Evolutionary conservation across 2,888 invertebrate species (phyloP).

Genomic region (Pherbina coryleti): DNA sequence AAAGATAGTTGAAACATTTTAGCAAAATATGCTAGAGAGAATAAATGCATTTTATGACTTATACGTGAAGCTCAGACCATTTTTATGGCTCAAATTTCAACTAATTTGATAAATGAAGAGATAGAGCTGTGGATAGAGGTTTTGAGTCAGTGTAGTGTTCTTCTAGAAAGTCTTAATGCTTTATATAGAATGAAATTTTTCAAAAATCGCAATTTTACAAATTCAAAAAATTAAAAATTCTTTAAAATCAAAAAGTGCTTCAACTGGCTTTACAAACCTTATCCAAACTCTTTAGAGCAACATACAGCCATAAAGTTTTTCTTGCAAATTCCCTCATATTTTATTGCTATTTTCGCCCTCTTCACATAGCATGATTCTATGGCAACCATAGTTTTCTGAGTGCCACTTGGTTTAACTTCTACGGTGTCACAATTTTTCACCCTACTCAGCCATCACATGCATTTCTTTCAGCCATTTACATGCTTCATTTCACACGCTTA

Average conservation of each 20-base stretch:
- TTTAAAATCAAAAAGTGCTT: too few relatives aligned
- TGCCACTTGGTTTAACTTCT: not conserved
- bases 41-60: too few relatives aligned
- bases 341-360: not conserved
- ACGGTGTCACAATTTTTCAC: not conserved
- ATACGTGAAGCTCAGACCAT: not conserved
- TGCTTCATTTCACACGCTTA: constrained; percentile 32
- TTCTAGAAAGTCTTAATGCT: too few relatives aligned
- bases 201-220: too few relatives aligned
- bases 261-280: not conserved
- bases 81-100: not conserved
- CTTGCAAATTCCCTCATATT: not conserved
- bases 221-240: too few relatives aligned
- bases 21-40: not conserved
- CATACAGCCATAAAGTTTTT: not conserved
- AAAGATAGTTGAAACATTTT: not conserved
- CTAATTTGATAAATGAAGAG: not conserved
- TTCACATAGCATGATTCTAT: too few relatives aligned
- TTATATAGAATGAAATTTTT: too few relatives aligned
- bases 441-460: constrained; percentile 17
- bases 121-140: not conserved
- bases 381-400: not conserved
- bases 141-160: too few relatives aligned
- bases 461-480: constrained; percentile 27
- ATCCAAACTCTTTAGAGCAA: not conserved